A percentile compares a stretch with the other conserved stretches of the same genome.
These are phyloP conservation scores for Deladenus siricidicola DNA, from an alignment of 2,888 invertebrate species.

Conservation along the genomic window DNA sequence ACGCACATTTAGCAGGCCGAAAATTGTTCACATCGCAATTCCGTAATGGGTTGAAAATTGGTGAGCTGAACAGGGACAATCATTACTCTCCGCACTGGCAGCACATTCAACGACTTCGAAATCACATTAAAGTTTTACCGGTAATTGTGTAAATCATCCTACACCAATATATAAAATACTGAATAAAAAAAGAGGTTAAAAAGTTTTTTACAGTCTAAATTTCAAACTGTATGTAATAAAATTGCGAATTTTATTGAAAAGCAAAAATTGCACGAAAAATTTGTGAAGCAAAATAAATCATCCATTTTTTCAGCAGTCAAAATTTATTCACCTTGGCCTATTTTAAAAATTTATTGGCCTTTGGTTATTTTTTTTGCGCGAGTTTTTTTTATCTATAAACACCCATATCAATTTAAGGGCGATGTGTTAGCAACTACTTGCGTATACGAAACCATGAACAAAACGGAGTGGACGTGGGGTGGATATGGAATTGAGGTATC, in stretches of 20 bases:
- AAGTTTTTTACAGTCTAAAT: too few relatives aligned
- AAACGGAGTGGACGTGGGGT: constrained; percentile 60
- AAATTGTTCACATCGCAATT: constrained; percentile 77
- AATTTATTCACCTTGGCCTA: too few relatives aligned
- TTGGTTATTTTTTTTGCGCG: too few relatives aligned
- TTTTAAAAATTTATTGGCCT: too few relatives aligned
- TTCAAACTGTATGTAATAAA: too few relatives aligned
- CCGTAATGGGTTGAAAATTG: constrained; percentile 71
- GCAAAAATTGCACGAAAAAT: too few relatives aligned
- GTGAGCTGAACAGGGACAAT: constrained; percentile 77
- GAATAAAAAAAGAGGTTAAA: too few relatives aligned
- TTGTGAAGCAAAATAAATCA: too few relatives aligned
- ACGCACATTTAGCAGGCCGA: constrained; percentile 84
- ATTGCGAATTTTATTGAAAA: too few relatives aligned
- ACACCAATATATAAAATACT: too few relatives aligned
- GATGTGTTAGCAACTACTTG: constrained; percentile 87
- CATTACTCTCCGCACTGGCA: constrained; percentile 97
- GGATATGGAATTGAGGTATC: constrained; percentile 84
- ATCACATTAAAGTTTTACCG: constrained; percentile 72
- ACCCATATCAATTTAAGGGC: constrained; percentile 62
- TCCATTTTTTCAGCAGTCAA: too few relatives aligned
- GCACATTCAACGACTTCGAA: constrained; percentile 78
- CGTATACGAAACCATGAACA: constrained; percentile 69
- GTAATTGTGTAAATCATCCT: constrained; percentile 62
- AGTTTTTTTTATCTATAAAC: background rate